Evolutionary conservation across 2,888 invertebrate species (phyloP).

Genomic region (Hecatera dysodea): DNA sequence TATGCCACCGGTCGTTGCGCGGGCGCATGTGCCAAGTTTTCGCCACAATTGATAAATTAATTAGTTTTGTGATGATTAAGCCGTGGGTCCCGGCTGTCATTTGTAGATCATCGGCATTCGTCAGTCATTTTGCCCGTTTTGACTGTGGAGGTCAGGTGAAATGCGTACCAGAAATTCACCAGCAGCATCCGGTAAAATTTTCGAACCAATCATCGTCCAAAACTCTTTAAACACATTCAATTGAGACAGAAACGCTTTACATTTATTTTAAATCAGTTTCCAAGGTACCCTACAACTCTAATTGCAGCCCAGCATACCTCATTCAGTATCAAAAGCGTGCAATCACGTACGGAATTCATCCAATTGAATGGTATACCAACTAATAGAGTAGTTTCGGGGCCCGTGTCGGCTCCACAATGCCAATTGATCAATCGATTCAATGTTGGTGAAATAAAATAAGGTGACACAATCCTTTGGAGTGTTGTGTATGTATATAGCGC

Average conservation of each 20-base stretch:
- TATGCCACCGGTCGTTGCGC: conserved; percentile 42
- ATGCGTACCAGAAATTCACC: no score
- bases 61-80: conserved; percentile 21
- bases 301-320: conserved; percentile 31
- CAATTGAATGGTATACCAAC: conserved; percentile 56
- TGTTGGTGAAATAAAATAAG: conserved; percentile 35
- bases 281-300: conserved; percentile 18
- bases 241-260: neutral
- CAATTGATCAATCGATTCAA: conserved; percentile 44
- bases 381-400: conserved; percentile 59
- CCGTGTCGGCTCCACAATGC: conserved; percentile 45
- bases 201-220: no score
- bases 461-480: conserved; percentile 25
- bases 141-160: no score
- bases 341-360: conserved; percentile 52
- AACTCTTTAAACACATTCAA: neutral
- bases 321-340: conserved; percentile 4
- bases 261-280: conserved; percentile 4
- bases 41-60: conserved; percentile 45
- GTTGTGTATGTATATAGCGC: conserved; percentile 26
- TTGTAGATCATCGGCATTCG: no score
- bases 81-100: no score
- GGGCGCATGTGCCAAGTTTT: conserved; percentile 44
- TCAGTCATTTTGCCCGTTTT: no score
- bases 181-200: neutral